Conservation (phyloP, 2,113 vertebrate genomes). For the Sporophila hypoxantha region DNA sequence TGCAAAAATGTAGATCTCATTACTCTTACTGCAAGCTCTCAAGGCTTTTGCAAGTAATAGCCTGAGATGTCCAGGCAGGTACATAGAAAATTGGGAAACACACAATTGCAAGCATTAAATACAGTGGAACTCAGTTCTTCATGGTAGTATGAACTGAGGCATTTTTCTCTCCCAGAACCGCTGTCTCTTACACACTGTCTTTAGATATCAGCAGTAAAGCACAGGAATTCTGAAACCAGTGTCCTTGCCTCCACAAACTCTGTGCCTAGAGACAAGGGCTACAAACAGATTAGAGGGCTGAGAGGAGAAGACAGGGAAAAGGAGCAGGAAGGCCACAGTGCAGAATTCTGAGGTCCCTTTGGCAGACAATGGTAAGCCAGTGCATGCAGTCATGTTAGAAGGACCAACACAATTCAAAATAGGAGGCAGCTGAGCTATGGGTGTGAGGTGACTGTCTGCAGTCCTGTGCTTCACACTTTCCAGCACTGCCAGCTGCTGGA, state of each 20-base stretch:
- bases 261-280: neutral
- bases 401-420: neutral
- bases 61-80: neutral
- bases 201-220: neutral
- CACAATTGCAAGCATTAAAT: neutral
- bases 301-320: neutral
- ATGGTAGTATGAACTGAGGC: neutral
- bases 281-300: neutral
- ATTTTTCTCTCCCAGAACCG: neutral
- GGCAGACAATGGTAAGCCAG: neutral
- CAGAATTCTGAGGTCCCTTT: neutral
- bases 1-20: neutral
- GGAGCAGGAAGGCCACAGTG: neutral
- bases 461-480: rapidly evolving
- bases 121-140: neutral
- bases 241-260: neutral
- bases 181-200: neutral
- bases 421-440: neutral
- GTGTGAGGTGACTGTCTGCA: neutral
- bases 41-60: neutral
- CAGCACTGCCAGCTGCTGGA: neutral
- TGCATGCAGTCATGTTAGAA: neutral
- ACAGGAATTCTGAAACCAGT: neutral
- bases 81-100: neutral
- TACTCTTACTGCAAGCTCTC: neutral